Conservation (phyloP, 2,888 invertebrate genomes). For the Salticus scenicus region DNA sequence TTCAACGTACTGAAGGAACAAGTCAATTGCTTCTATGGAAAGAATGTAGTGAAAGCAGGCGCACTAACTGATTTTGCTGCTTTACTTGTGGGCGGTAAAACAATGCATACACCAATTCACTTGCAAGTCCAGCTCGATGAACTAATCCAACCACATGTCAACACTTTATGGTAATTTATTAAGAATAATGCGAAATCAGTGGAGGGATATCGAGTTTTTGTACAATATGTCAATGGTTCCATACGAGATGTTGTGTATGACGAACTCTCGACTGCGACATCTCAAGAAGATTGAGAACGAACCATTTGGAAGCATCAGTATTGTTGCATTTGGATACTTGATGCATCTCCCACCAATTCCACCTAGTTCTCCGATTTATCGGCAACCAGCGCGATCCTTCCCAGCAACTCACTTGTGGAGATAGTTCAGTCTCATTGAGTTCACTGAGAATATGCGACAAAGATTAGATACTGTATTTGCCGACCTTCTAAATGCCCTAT, state of each 20-base stretch:
- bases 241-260: background rate
- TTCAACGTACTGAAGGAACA: too few species aligned
- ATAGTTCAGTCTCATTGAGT: background rate
- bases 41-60: background rate
- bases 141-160: background rate
- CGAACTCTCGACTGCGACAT: background rate
- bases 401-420: background rate
- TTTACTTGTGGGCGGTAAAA: too few species aligned
- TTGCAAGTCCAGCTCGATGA: background rate
- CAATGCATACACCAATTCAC: too few species aligned
- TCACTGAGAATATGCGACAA: conserved; percentile 21
- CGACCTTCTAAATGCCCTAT: conserved; percentile 34
- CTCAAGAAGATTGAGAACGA: too few species aligned
- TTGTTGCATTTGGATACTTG: background rate
- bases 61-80: background rate
- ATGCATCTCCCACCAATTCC: background rate
- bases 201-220: background rate
- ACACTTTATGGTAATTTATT: background rate
- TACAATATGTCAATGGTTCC: background rate
- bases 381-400: too few species aligned
- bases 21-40: too few species aligned
- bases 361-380: background rate
- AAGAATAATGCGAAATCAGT: background rate
- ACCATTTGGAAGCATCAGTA: background rate
- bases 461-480: conserved; percentile 23